Evolutionary conservation across 2,888 invertebrate genomes (phyloP).

Genomic region (Philereme vetulata): DNA sequence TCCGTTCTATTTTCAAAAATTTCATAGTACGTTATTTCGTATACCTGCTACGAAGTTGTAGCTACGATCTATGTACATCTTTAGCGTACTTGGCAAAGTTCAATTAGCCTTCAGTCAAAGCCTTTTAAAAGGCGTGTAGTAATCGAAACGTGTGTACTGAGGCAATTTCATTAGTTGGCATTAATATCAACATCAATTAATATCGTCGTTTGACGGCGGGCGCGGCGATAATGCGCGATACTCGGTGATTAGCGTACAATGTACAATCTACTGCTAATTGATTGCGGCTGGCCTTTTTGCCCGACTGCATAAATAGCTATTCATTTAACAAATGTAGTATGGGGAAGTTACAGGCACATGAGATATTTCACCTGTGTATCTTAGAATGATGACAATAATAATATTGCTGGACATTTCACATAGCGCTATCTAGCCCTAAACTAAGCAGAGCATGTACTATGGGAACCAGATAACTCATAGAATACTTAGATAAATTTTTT

Average conservation of each 20-base stretch:
- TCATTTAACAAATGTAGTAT: too few species aligned
- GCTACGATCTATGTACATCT: neutral
- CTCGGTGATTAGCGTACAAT: constrained; percentile 38
- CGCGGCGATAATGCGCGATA: constrained; percentile 35
- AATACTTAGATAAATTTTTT: too few species aligned
- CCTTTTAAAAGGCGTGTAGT: constrained; percentile 9
- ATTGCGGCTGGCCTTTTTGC: constrained; percentile 32
- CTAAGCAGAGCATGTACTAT: too few species aligned
- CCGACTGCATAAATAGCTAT: constrained; percentile 4
- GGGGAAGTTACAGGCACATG: too few species aligned
- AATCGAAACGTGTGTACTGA: constrained; percentile 25
- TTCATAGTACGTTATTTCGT: neutral
- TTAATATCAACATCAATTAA: constrained; percentile 74
- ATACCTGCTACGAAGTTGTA: neutral
- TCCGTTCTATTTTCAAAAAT: too few species aligned
- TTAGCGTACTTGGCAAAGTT: neutral
- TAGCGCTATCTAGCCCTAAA: too few species aligned
- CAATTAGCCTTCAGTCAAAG: too few species aligned
- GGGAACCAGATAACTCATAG: too few species aligned
- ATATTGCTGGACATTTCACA: too few species aligned
- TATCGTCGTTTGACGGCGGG: constrained; percentile 66
- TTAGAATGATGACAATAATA: too few species aligned
- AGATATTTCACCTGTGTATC: too few species aligned
- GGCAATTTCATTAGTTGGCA: constrained; percentile 68
- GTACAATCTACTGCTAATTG: constrained; percentile 55